Evolutionary conservation across 2,888 invertebrate genomes (phyloP), one percentile per base, ranked within the genome.

Genomic region (Lutraria lutraria): DNA sequence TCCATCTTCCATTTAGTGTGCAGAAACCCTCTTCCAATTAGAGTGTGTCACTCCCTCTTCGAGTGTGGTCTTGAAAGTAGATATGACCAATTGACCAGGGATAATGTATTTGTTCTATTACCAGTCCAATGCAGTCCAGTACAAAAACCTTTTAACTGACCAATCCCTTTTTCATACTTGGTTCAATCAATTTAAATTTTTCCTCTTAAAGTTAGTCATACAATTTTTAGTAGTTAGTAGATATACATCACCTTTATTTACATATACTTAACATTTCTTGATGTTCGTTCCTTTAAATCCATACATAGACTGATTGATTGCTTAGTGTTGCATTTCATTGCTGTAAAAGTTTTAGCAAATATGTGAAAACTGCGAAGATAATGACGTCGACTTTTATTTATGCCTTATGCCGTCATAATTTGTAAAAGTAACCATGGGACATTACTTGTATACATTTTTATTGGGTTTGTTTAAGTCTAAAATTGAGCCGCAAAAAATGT

Each of bases 321-420:
- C 76, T 76, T 15, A 16, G 76, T 34, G 6, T 76, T 76, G 54
- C 68, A 53, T 84, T 84, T 84, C 84, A 84, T 76, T 34, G 52
- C 76, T 72, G 43, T 54, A 84, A 72, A 84, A 84, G 53, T 19
- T 81, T 84, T 84, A 72, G 76, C 63, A 84, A 84, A 29, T 84
- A 84, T 76, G 53, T 84, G 84, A 76, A 84, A 84, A 84, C 76
- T 84, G 54, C 54, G 21, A 63, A 53, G 54, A 25, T 84, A 31
- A 72, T 34, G 31, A 31, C 16, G 15, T 19, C 29, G 16, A 34
- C 3, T 76, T 76, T 76, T 76, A 76, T 76, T 8, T 81, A n/a
- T 52, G 13, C 25, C 52, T 52, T n/a, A n/a, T 52, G 19, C 81
- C 21, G n/a, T 19, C 52, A 8, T 25, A 81, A 80, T 72, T 76